Conservation (phyloP, 2,113 vertebrate genomes). For the Piaya cayana region DNA sequence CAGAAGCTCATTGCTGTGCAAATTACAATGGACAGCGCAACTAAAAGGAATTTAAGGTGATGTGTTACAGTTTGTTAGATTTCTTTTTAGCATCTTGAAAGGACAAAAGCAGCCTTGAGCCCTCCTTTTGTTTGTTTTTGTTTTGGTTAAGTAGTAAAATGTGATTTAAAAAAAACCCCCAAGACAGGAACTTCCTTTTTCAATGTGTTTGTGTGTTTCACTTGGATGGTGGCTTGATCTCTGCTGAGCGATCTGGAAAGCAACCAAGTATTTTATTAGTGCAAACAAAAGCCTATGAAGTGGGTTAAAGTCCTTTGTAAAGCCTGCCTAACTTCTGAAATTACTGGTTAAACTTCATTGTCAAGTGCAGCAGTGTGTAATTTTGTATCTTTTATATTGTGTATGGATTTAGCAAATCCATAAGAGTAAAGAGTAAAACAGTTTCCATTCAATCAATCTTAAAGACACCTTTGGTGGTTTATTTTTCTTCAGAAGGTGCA, state of each 20-base stretch:
- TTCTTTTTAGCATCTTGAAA: neutral
- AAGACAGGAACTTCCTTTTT: slow-evolving; percentile 5
- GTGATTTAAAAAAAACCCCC: neutral
- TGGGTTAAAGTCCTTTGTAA: neutral
- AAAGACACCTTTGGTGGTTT: neutral
- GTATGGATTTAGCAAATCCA: neutral
- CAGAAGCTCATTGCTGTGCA: neutral
- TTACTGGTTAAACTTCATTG: neutral
- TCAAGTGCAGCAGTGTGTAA: neutral
- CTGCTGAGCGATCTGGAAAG: slow-evolving; percentile 21
- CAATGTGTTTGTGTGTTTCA: neutral
- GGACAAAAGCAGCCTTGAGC: neutral
- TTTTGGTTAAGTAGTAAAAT: neutral
- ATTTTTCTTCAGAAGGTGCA: neutral
- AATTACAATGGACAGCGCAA: neutral
- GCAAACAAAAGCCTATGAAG: slow-evolving; percentile 14
- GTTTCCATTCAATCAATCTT: neutral
- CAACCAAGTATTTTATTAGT: slow-evolving; percentile 2
- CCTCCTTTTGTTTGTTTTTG: neutral
- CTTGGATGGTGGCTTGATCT: slow-evolving; percentile 13
- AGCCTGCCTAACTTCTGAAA: neutral
- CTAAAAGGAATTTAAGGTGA: neutral
- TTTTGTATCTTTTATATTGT: neutral
- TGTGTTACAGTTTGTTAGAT: neutral
- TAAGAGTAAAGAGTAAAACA: neutral